A percentile compares a stretch with the other conserved stretches of the same genome.
phyloP scores from a whole-genome alignment of 2,888 invertebrate species.

The Catocala nupta region DNA sequence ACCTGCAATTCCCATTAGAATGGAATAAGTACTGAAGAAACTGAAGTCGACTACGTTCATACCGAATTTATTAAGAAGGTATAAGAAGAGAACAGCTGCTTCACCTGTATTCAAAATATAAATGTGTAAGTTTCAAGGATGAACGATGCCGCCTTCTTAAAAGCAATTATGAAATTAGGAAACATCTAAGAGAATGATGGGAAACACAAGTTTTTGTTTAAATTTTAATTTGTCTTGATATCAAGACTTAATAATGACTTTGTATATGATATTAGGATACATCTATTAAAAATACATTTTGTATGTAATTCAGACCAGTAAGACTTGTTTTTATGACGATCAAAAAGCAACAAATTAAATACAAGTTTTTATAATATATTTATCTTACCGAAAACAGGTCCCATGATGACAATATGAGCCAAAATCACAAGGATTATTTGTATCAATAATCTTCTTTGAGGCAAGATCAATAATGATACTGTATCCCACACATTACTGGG shows the following conservation, averaged over 20 bases:
- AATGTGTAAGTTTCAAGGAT: neutral
- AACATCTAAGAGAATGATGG: neutral
- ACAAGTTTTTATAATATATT: neutral
- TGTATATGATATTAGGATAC: neutral
- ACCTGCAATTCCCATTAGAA: slow-evolving; percentile 84
- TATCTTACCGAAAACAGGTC: slow-evolving; percentile 78
- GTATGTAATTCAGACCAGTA: too few relatives aligned
- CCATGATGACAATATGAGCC: slow-evolving; percentile 77
- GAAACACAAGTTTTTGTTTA: too few relatives aligned
- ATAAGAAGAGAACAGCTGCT: slow-evolving; percentile 79
- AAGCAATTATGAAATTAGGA: slow-evolving; percentile 1
- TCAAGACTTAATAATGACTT: neutral
- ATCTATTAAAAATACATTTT: too few relatives aligned
- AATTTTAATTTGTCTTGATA: too few relatives aligned
- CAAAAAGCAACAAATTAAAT: neutral
- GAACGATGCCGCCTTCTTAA: neutral
- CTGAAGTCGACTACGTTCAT: slow-evolving; percentile 86
- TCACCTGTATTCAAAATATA: slow-evolving; percentile 73
- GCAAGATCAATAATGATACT: slow-evolving; percentile 70
- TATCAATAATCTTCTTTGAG: slow-evolving; percentile 59
- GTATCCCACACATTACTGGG: slow-evolving; percentile 77
- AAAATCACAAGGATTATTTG: slow-evolving; percentile 74
- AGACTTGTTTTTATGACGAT: too few relatives aligned
- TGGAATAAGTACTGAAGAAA: slow-evolving; percentile 81
- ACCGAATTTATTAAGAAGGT: slow-evolving; percentile 79